These are phyloP conservation scores for Cepaea nemoralis DNA, from an alignment of 1,140 invertebrate genomes.

Conservation along the genomic window DNA sequence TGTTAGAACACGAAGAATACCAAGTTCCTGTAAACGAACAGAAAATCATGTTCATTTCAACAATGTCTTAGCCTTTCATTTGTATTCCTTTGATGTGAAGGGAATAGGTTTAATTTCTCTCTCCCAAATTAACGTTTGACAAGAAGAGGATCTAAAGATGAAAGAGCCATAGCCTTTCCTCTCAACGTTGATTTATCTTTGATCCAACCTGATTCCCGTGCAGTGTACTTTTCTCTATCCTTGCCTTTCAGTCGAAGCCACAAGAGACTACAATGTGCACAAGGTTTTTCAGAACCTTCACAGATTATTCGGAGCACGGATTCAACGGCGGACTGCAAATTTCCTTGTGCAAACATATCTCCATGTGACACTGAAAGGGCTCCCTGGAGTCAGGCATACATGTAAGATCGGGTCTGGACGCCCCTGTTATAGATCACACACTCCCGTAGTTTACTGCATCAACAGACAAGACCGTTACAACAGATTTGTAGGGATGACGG, in stretches of 20 bases:
- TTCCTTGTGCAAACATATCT: not conserved
- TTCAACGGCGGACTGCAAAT: conserved; percentile 3
- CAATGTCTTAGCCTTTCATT: conserved; percentile 8
- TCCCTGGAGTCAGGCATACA: not conserved
- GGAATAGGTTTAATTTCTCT: not conserved
- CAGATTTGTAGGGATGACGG: not conserved
- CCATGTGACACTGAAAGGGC: conserved; percentile 4
- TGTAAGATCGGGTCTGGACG: not conserved
- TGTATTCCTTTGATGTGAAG: not conserved
- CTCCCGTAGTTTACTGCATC: not conserved
- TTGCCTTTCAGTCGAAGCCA: not conserved
- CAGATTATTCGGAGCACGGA: conserved; percentile 8
- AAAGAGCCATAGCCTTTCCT: conserved; percentile 2
- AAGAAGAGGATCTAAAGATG: not conserved
- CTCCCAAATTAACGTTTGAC: conserved; percentile 15
- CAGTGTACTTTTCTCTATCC: conserved; percentile 14
- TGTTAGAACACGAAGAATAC: not conserved
- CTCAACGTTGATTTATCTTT: not conserved
- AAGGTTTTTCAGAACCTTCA: not conserved
- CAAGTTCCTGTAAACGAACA: conserved; percentile 9
- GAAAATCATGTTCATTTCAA: conserved; percentile 5
- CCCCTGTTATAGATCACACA: not conserved
- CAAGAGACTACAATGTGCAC: not conserved
- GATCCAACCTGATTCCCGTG: not conserved
- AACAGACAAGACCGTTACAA: not conserved